Evolutionary conservation across 2,113 vertebrate species (phyloP), one percentile per base, ranked within the genome.

Genomic region (Xiphophorus hellerii): DNA sequence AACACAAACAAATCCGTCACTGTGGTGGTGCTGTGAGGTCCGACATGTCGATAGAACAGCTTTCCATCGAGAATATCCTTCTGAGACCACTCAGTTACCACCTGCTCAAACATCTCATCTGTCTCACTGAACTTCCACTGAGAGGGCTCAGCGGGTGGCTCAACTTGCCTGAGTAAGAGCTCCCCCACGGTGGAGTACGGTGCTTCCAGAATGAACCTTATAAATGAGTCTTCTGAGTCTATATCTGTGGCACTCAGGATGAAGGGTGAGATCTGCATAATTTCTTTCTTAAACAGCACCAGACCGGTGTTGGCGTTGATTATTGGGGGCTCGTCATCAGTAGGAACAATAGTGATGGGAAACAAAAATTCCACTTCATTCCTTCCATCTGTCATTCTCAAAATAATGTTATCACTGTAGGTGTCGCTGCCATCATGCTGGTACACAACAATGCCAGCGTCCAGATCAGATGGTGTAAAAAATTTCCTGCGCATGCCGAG

Each of bases 311-410:
- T 96, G 15, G 93, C 91, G 42, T 90, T 96, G 14, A 96, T 91
- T 63, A 92, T 73, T 0, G 93, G 96, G 0, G 95, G 94, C 70
- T 96, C 93, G 39, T 96, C 94, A 25, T 96, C 96, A 25, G 93
- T 94, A 6, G 95, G 95, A n/a, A 90, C 92, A 35, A 96, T 93
- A 3, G 94, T 91, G 73, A 96, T 90, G 8, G 94, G 93, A 69
- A 96, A 96, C 80, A 97, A 92, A 90, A 96, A 95, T 69, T 96
- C 93, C 0, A 96, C 95, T 44, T 93, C 93, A 62, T 96, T 93
- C 7, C 39, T 90, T 62, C 94, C 94, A 1, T 96, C 95, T n/a
- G 91, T 92, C 94, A 96, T 90, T 29, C 75, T 69, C 76, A 96
- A 95, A 83, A 96, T 72, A 62, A 96, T 91, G 68, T 95, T 97